Percentiles rank a stretch among this genome's conserved stretches.
phyloP scores from a whole-genome alignment of 2,888 invertebrate species.

The Harpalus rubripes region DNA sequence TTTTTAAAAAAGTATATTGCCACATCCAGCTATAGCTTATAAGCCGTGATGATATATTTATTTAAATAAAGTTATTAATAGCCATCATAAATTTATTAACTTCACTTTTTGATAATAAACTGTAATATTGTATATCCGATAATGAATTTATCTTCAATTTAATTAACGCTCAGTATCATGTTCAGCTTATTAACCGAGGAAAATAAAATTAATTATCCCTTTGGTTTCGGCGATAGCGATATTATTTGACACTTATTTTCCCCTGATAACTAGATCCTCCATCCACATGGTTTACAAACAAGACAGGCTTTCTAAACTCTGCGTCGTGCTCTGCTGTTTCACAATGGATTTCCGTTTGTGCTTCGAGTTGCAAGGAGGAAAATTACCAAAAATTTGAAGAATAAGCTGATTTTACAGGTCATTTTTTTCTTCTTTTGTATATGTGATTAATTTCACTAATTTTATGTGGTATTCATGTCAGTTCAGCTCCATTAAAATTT shows the following conservation, averaged over 20 bases:
- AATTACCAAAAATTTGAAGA: slow-evolving; percentile 50
- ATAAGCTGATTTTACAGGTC: slow-evolving; percentile 27
- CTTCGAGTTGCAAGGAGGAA: not conserved
- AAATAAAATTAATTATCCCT: slow-evolving; percentile 4
- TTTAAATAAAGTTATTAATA: too few relatives aligned
- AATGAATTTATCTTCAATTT: not conserved
- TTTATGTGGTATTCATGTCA: slow-evolving; percentile 1
- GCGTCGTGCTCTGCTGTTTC: not conserved
- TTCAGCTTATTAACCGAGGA: not conserved
- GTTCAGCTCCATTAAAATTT: slow-evolving; percentile 25
- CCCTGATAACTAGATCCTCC: not conserved
- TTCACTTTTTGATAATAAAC: too few relatives aligned
- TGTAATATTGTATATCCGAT: too few relatives aligned
- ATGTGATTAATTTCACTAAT: slow-evolving; percentile 11
- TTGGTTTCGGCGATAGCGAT: not conserved
- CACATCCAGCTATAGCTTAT: too few relatives aligned
- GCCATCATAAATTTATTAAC: too few relatives aligned
- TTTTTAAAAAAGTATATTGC: too few relatives aligned
- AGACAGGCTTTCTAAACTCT: not conserved
- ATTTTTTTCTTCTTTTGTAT: slow-evolving; percentile 27
- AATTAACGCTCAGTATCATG: not conserved
- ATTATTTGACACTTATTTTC: not conserved
- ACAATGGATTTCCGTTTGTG: not conserved
- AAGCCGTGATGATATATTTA: too few relatives aligned
- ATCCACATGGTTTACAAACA: not conserved